Evolutionary conservation across 2,113 vertebrate genomes (phyloP), one percentile per base, ranked within the genome.

Genomic region (Alaudala cheleensis): DNA sequence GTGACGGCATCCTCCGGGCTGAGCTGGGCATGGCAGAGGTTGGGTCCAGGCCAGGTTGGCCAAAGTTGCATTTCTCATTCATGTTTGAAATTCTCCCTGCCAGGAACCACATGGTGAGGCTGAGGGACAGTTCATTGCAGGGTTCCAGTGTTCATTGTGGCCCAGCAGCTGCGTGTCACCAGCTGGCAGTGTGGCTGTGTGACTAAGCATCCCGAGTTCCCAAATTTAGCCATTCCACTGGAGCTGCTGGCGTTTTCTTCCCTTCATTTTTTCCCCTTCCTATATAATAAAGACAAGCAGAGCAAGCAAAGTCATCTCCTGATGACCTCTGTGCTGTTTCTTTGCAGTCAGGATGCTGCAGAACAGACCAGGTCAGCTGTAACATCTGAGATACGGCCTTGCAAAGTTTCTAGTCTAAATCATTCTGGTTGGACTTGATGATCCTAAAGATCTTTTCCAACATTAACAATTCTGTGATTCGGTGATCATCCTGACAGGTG

Each of bases 191-290:
- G 28, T 5, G 29, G 66, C 92, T 95, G 67, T 79, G 81, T 96
- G 95, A 96, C 96, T 97, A 88, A 97, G 95, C 96, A 97, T 80
- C 92, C 42, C 15, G 23, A 76, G 67, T 58, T 83, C 90, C 96
- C 93, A 96, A 96, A 96, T 95, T 92, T 95, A 96, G 90, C 85
- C 53, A 0, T 83, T 62, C 88, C 58, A 29, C 85, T 90, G 86
- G 90, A 93, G 79, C 90, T 74, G 26, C 34, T 92, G 77, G 49
- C 79, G 1, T 15, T 84, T 91, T 85, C 84, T 61, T 37, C 34
- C 58, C 51, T 67, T 49, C n/a, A 0, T 39, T 90, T 79, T 88
- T 86, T 13, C 14, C 71, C 71, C 25, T 87, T 79, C 51, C 60
- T 81, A 3, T 34, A 2, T 19, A 56, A 67, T 62, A 88, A 64